Conservation (phyloP, 2,888 invertebrate genomes). For the Yponomeuta plumbellus region DNA sequence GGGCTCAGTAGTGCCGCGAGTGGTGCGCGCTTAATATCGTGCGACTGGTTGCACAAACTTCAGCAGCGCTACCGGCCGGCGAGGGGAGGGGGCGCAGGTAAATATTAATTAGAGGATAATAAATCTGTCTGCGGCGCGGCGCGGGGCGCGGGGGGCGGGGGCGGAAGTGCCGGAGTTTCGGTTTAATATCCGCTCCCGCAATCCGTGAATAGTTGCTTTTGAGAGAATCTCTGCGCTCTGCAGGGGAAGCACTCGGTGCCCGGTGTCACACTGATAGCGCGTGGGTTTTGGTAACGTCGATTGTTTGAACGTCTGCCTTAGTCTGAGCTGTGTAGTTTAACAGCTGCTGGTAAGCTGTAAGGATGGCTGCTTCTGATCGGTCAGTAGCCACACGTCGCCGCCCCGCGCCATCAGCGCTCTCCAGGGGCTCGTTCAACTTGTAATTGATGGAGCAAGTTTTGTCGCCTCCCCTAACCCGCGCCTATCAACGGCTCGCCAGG, state of each 20-base stretch:
- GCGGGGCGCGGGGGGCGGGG: constrained; percentile 1
- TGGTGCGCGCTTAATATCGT: background rate
- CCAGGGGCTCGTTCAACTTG: background rate
- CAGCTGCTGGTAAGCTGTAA: too few species aligned
- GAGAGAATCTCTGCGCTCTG: background rate
- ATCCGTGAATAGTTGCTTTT: background rate
- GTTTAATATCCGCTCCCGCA: constrained; percentile 37
- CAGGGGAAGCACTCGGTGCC: background rate
- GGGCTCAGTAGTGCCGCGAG: background rate
- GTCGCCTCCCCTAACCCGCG: background rate
- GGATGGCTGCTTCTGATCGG: background rate
- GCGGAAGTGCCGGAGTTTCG: constrained; percentile 26
- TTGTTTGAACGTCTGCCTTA: too few species aligned
- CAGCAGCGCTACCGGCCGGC: background rate
- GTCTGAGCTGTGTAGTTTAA: too few species aligned
- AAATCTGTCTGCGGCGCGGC: constrained; percentile 32
- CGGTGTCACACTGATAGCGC: too few species aligned
- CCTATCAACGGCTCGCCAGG: background rate
- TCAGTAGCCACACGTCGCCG: background rate
- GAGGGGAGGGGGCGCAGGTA: constrained; percentile 29
- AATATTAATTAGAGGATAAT: constrained; percentile 43
- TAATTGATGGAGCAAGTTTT: background rate
- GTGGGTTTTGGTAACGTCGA: too few species aligned
- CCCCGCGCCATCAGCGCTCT: background rate
- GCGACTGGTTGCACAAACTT: constrained; percentile 17